Base-by-base conservation (phyloP, 2,797 vertebrate species). In the Acanthurus leucopareius region DNA sequence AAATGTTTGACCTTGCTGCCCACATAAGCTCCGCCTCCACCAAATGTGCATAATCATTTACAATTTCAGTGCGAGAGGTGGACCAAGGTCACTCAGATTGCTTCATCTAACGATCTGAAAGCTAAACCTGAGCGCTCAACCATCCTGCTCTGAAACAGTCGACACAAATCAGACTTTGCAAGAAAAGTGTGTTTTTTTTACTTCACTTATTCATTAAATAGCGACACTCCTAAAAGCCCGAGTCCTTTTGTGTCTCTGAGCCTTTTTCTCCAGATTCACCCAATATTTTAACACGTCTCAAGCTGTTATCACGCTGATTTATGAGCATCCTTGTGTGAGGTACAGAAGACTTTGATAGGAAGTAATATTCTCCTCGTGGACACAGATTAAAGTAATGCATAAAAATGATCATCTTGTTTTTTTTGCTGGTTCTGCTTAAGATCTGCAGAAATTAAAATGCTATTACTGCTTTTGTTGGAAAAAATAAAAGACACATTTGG, bases 351-450 rank as follows among this genome's bases (percentile, higher is more conserved):
- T 81, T 70, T 83, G 81, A 87, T 84, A 47, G 47, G 79, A 73
- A 75, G 63, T 74, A 75, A 88, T 79, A 73, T 66, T 86, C 58
- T 73, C 73, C 64, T 71, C 16, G 42, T 68, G 79, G 40, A 85
- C 66, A 25, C 62, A 79, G 67, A 88, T 89, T 64, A 89, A 89
- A 86, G 75, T 58, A 48, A 60, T 79, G 59, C 79, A 75, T 80
- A 62, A 71, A 75, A 82, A 80, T 49, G 51, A 32, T 63, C 35
- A 32, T 69, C 70, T 71, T 79, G 51, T 25, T 25, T 25, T 25
- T 25, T 71, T 76, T 68, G 17, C 66, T 60, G 51, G 63, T 71
- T 82, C 69, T 82, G 63, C 69, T 85, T 59, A 28, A 58, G 57
- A 74, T 78, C 69, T 64, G 75, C 48, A 70, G 73, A 84, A 79